A percentile compares a stretch with the other conserved stretches of the same genome.
These are phyloP conservation scores for Plodia interpunctella DNA, from an alignment of 1,140 invertebrate genomes.

Conservation along the genomic window DNA sequence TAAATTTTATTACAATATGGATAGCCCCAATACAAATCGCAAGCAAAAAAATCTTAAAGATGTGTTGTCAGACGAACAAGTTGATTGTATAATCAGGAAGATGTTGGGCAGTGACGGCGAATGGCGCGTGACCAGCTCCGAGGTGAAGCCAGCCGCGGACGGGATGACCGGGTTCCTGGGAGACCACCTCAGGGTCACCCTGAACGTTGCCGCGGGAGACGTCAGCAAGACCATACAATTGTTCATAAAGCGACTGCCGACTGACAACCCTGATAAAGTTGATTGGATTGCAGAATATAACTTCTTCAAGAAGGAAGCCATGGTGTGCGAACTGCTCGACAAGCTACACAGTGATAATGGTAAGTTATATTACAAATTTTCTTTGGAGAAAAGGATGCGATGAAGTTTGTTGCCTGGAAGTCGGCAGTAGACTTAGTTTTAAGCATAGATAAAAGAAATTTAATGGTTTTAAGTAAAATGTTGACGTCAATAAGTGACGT, in stretches of 20 bases:
- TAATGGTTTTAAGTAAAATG: no score
- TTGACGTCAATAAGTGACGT: no score
- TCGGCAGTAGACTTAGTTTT: no score
- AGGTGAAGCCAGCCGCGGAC: slow-evolving; percentile 30
- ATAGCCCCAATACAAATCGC: no score
- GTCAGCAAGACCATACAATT: neutral
- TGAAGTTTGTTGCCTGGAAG: no score
- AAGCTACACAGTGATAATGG: slow-evolving; percentile 23
- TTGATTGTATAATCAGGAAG: slow-evolving; percentile 30
- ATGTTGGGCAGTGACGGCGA: slow-evolving; percentile 10
- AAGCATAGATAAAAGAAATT: no score
- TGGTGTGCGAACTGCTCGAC: slow-evolving; percentile 42
- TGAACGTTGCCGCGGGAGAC: slow-evolving; percentile 24
- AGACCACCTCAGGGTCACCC: slow-evolving; percentile 40
- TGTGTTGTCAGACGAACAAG: slow-evolving; percentile 39
- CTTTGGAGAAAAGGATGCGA: no score
- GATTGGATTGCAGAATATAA: slow-evolving; percentile 43
- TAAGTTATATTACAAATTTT: no score
- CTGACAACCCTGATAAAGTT: slow-evolving; percentile 27
- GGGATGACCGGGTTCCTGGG: slow-evolving; percentile 52
- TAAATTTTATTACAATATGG: no score
- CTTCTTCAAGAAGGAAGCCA: slow-evolving; percentile 39
- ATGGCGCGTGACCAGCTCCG: slow-evolving; percentile 27
- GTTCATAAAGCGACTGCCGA: slow-evolving; percentile 9
- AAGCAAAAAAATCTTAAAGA: slow-evolving; percentile 15